Evolutionary conservation across 1,140 invertebrate species (phyloP).

Genomic region (Brachionus koreanus): DNA sequence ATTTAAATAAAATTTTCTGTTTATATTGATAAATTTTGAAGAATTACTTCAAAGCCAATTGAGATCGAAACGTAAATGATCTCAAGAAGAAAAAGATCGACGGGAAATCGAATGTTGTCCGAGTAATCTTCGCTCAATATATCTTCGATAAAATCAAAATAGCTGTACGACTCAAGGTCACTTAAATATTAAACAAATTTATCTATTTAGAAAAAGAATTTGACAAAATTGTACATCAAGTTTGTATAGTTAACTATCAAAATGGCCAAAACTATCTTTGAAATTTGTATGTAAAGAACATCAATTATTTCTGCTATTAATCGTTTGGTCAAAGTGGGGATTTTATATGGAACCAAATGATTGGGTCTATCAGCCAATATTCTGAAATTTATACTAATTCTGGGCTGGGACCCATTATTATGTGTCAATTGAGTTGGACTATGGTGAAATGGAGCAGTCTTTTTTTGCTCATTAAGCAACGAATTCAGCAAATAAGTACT

Average conservation of each 20-base stretch:
- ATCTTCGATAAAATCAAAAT: slow-evolving; percentile 36
- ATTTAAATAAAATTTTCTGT: too few relatives aligned
- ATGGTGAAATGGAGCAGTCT: neutral
- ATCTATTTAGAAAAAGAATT: neutral
- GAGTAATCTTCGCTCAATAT: slow-evolving; percentile 10
- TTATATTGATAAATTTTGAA: neutral
- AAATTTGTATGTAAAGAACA: slow-evolving; percentile 34
- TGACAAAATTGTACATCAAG: neutral
- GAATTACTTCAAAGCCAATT: slow-evolving; percentile 6
- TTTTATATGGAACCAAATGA: slow-evolving; percentile 13
- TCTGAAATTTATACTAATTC: slow-evolving; percentile 6
- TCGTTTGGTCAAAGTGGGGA: slow-evolving; percentile 3
- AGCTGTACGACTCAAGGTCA: slow-evolving; percentile 2
- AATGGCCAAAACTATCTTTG: neutral
- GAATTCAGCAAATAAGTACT: slow-evolving; percentile 10
- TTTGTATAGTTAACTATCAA: slow-evolving; percentile 29
- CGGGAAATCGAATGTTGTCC: neutral
- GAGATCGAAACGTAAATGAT: slow-evolving; percentile 26
- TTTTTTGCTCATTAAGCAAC: neutral
- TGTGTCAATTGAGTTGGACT: neutral
- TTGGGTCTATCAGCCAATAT: neutral
- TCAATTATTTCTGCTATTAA: slow-evolving; percentile 31
- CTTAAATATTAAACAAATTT: neutral
- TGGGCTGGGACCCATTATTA: neutral
- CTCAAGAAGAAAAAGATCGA: slow-evolving; percentile 6